phyloP scores from a whole-genome alignment of 2,888 invertebrate species.

The Ligdia adustata region DNA sequence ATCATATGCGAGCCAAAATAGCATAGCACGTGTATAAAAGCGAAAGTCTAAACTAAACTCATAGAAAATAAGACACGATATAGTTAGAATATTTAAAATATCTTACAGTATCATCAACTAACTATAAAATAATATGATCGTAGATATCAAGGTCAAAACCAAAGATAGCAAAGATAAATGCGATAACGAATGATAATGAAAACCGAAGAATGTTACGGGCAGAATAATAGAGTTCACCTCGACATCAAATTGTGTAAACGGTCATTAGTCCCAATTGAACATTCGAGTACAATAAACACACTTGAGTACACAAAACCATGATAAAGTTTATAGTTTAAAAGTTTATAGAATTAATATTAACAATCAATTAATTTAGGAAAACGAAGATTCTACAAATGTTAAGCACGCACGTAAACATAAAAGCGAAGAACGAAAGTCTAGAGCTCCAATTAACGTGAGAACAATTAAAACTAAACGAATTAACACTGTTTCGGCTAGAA shows the following conservation, averaged over 20 bases:
- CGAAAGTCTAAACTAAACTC: constrained; percentile 46
- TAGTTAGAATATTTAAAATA: constrained; percentile 16
- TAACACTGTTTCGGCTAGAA: constrained; percentile 38
- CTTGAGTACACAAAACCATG: constrained; percentile 38
- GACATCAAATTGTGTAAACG: constrained; percentile 38
- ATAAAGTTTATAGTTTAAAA: too few species aligned
- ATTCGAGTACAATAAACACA: constrained; percentile 37
- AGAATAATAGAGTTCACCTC: constrained; percentile 46
- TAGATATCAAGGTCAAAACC: constrained; percentile 54
- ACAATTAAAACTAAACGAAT: constrained; percentile 34
- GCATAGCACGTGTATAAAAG: constrained; percentile 41
- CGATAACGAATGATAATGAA: constrained; percentile 57
- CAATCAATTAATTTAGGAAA: constrained; percentile 10
- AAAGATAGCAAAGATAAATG: constrained; percentile 56
- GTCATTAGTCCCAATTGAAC: constrained; percentile 45
- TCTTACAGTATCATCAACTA: constrained; percentile 24
- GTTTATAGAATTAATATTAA: neutral
- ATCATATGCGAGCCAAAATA: constrained; percentile 44
- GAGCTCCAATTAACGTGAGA: constrained; percentile 35
- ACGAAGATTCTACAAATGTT: constrained; percentile 18
- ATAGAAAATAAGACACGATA: constrained; percentile 21
- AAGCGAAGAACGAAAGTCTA: constrained; percentile 30
- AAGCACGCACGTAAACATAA: constrained; percentile 27
- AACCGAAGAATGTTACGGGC: constrained; percentile 38
- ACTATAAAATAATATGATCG: constrained; percentile 19